Base-by-base conservation (phyloP, 2,113 vertebrate species). In the Ariopsis seemanni region DNA sequence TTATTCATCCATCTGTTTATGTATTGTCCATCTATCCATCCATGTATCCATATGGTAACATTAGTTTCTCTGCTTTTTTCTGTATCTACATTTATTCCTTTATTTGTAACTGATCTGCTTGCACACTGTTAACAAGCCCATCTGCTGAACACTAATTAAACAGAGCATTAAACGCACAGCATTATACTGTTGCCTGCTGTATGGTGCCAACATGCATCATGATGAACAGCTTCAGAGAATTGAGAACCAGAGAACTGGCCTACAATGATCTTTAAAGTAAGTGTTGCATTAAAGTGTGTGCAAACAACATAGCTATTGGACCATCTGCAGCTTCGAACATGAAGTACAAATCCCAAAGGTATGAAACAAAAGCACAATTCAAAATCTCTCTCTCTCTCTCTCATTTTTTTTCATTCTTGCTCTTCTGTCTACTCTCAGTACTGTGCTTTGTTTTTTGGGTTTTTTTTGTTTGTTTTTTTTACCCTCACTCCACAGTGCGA, bases 71-170 rank as follows among this genome's bases (percentile, higher is more conserved):
- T 50, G 82, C 52, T 67, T 83, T 65, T 83, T 30, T 65, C 22
- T 15, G 34, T 65, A 27, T 52, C 81, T 52, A 22, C 34, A 4
- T 65, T 65, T 83, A 67, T 65, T 83, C 48, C 82, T 7, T 65
- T 83, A 83, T 67, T 83, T 83, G 62, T 27, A 52, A 50, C 11
- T 83, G 22, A 67, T 83, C 22, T 67, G 42, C 62, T 83, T 83
- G 62, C 8, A 67, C 82, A 67, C 42, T 83, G 82, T 83, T 83
- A 83, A 83, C 62, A 67, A 83, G 82, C 82, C 82, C 82, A 83
- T 83, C 62, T 83, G 82, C 82, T 83, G n/a, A 65, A 67, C 8
- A 25, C 82, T 83, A 83, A 83, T 83, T 67, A 83, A 83, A 67
- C 48, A 10, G 48, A 52, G 82, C 62, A 9, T 50, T 67, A 83